Conservation (phyloP, 1,140 invertebrate genomes). For the Pseudomyrmex sp. region DNA sequence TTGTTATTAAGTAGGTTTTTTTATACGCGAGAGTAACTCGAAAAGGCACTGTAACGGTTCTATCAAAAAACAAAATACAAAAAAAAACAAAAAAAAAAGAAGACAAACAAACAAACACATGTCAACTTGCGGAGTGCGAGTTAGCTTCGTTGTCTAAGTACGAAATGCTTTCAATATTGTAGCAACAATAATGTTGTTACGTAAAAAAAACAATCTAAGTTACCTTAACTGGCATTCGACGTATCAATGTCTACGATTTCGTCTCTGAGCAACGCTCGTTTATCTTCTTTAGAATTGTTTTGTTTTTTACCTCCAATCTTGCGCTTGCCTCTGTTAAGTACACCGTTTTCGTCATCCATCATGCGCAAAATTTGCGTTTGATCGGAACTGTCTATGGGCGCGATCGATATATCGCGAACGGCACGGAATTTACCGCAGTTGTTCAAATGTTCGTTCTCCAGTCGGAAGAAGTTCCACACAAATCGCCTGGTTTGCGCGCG, state of each 20-base stretch:
- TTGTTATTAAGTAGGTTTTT: too few relatives aligned
- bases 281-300: conserved; percentile 83
- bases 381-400: conserved; percentile 97
- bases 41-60: conserved; percentile 59
- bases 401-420: conserved; percentile 98
- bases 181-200: background rate
- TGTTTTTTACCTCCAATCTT: conserved; percentile 85
- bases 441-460: conserved; percentile 99
- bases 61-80: background rate
- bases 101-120: background rate
- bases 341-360: conserved; percentile 98
- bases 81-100: background rate
- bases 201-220: conserved; percentile 15
- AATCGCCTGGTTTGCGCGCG: conserved; percentile 90
- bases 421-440: conserved; percentile 99
- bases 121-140: conserved; percentile 6
- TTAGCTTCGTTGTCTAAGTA: background rate
- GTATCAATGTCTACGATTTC: conserved; percentile 85
- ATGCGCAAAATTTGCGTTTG: conserved; percentile 95
- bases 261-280: conserved; percentile 85
- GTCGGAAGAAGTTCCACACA: conserved; percentile 99
- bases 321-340: conserved; percentile 90
- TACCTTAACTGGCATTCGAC: conserved; percentile 82
- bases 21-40: conserved; percentile 14
- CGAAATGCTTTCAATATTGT: background rate